These are phyloP conservation scores for Ceuthmochares aereus DNA, from an alignment of 2,113 vertebrate genomes.

Conservation along the genomic window DNA sequence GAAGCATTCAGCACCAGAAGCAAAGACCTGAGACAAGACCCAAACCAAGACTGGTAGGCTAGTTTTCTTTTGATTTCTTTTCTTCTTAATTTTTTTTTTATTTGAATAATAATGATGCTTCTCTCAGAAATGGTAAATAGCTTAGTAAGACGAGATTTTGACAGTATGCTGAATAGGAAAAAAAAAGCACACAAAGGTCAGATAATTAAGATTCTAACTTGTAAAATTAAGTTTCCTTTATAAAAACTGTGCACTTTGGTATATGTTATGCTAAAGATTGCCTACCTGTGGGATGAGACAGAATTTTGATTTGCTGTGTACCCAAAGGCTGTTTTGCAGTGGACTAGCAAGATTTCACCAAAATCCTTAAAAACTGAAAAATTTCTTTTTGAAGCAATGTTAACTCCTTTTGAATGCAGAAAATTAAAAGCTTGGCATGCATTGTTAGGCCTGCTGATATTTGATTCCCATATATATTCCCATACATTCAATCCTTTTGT, in stretches of 20 bases:
- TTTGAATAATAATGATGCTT: background rate
- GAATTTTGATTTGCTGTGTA: background rate
- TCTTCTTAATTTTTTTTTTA: too few relatives aligned
- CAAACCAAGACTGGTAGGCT: background rate
- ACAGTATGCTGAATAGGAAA: background rate
- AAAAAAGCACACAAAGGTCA: background rate
- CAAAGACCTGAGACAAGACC: background rate
- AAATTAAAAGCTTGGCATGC: background rate
- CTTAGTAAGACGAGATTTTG: background rate
- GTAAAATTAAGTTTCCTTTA: background rate
- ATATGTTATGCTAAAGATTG: background rate
- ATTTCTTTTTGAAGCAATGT: background rate
- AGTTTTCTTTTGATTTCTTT: background rate
- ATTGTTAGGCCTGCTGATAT: background rate
- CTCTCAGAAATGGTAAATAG: background rate
- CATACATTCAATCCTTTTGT: conserved; percentile 18
- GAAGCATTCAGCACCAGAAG: background rate
- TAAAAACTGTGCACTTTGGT: background rate
- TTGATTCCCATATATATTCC: background rate
- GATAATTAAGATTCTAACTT: background rate
- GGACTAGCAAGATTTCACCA: background rate
- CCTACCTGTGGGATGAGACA: background rate
- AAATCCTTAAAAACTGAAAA: background rate
- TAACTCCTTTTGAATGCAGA: background rate
- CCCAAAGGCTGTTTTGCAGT: background rate